A percentile compares a stretch with the other conserved stretches of the same genome.
These are phyloP conservation scores for Neuroscelio doddi DNA, from an alignment of 2,888 invertebrate species.

Conservation along the genomic window DNA sequence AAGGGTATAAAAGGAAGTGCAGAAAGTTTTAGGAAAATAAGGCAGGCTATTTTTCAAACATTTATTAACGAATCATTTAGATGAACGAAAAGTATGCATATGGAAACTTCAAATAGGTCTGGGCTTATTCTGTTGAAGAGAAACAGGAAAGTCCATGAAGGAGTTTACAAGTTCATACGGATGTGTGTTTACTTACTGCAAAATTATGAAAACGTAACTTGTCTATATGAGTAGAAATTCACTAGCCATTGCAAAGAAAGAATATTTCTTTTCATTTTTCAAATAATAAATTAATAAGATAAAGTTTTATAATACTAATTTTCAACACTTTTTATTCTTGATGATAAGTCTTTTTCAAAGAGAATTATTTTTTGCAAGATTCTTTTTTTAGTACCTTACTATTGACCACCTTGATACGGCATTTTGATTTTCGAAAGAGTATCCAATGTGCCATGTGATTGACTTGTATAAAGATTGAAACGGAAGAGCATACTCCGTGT, in stretches of 20 bases:
- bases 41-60: slow-evolving; percentile 14
- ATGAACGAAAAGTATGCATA: slow-evolving; percentile 32
- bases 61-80: slow-evolving; percentile 40
- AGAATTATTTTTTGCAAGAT: slow-evolving; percentile 32
- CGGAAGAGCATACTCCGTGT: slow-evolving; percentile 50
- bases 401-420: slow-evolving; percentile 44
- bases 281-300: too few species aligned
- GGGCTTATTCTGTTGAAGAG: slow-evolving; percentile 29
- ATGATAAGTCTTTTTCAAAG: slow-evolving; percentile 5
- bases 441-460: slow-evolving; percentile 50
- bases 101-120: slow-evolving; percentile 31
- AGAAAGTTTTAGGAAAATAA: background rate
- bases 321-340: too few species aligned
- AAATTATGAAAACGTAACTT: background rate
- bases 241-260: too few species aligned
- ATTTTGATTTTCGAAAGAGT: slow-evolving; percentile 50
- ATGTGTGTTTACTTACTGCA: slow-evolving; percentile 12
- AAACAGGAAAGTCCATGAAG: slow-evolving; percentile 18
- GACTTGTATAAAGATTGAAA: slow-evolving; percentile 48
- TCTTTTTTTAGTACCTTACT: slow-evolving; percentile 47
- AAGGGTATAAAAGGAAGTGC: slow-evolving; percentile 13
- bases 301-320: too few species aligned
- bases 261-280: too few species aligned
- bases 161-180: slow-evolving; percentile 35
- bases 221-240: too few species aligned